A percentile compares a stretch with the other conserved stretches of the same genome.
phyloP scores from a whole-genome alignment of 2,113 vertebrate species.

The Sinocyclocheilus rhinocerous region DNA sequence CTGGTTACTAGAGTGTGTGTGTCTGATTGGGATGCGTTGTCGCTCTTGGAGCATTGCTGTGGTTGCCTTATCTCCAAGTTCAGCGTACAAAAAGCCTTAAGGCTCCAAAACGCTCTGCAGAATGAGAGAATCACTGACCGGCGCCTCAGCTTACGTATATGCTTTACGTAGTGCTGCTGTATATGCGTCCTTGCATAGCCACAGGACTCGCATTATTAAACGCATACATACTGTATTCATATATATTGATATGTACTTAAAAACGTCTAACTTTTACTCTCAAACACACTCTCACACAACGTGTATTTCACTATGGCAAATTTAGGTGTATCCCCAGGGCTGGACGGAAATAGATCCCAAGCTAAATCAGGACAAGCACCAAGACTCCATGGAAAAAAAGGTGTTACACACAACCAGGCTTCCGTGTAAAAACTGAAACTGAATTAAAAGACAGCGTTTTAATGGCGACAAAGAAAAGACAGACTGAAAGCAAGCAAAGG shows the following conservation, averaged over 20 bases:
- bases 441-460: background rate
- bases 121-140: constrained; percentile 65
- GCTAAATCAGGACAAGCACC: constrained; percentile 74
- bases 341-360: constrained; percentile 75
- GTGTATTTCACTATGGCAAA: constrained; percentile 59
- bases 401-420: constrained; percentile 27
- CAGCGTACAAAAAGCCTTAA: constrained; percentile 23
- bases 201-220: constrained; percentile 19
- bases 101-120: constrained; percentile 49
- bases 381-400: constrained; percentile 49
- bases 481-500: background rate
- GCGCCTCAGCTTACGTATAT: constrained; percentile 26
- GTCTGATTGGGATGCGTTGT: background rate
- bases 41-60: background rate
- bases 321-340: constrained; percentile 73
- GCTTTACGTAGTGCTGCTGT: constrained; percentile 27
- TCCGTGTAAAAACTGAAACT: constrained; percentile 14
- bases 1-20: constrained; percentile 60
- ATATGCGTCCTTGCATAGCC: constrained; percentile 26
- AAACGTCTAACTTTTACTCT: constrained; percentile 4
- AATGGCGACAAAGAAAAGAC: background rate
- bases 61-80: constrained; percentile 22
- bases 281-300: constrained; percentile 2
- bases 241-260: constrained; percentile 1
- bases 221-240: background rate